Base-by-base conservation (phyloP, 2,888 invertebrate genomes). In the Dicycla oo region DNA sequence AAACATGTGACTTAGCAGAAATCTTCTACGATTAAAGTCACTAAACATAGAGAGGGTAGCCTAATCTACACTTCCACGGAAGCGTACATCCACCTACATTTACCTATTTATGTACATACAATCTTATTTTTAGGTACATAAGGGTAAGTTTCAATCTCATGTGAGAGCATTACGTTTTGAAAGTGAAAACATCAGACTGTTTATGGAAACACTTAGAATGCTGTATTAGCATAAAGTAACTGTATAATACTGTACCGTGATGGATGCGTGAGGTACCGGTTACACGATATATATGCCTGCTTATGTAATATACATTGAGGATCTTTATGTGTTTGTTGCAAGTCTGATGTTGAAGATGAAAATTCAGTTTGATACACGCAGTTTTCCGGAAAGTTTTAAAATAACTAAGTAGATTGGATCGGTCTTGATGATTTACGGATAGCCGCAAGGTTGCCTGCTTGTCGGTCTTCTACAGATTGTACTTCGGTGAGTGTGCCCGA, bases 141-240 rank as follows among this genome's bases (percentile, higher is more conserved):
- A 84, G 82, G 86, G 81, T 76, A 66, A 60, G 61, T 71, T 73
- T 26, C 67, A 77, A 74, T 77, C 76, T 81, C 64, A 81, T 81
- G 70, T 79, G 81, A 77, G 79, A 75, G 73, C 76, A 84, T 90
- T 88, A 88, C 85, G 86, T 83, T 88, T 86, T 86, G 89, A 91
- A 91, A 91, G 91, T 89, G 90, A 91, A 90, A 89, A 86, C 86
- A 47, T 23, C n/a, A 7, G 43, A 65, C 80, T 86, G 75, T 84
- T 84, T 87, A 88, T 87, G 82, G 84, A 88, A 87, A 86, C 86
- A 75, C 81, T 80, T 78, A 82, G 72, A 80, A 76, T 73, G 45
- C 53, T 26, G 15, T 56, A 89, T 89, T 88, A 85, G 81, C 89
- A 89, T 90, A 88, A 86, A 85, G 82, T 86, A 86, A 85, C 67